These are phyloP conservation scores for Pollenia griseotomentosa DNA, from an alignment of 2,888 invertebrate genomes.

Conservation along the genomic window DNA sequence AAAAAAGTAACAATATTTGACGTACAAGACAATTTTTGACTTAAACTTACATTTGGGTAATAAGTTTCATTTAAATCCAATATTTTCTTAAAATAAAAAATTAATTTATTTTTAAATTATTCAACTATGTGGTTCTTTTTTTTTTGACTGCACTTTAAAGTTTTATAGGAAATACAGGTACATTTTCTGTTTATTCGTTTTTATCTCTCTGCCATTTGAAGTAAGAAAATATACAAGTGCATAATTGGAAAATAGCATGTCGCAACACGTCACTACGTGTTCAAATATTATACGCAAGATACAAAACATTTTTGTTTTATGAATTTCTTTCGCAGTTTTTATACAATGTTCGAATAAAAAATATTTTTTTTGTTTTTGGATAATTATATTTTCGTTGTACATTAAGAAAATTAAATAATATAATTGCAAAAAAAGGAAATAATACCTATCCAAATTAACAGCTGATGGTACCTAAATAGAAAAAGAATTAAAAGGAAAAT, in stretches of 20 bases:
- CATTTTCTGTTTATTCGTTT: conserved; percentile 4
- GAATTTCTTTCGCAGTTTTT: neutral
- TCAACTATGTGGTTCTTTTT: neutral
- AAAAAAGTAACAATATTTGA: too few relatives aligned
- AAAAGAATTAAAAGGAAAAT: too few relatives aligned
- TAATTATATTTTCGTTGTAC: conserved; percentile 11
- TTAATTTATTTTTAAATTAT: neutral
- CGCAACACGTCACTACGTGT: conserved; percentile 54
- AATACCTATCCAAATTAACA: neutral
- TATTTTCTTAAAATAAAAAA: too few relatives aligned
- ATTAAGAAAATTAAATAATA: conserved; percentile 11
- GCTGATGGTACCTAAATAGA: too few relatives aligned
- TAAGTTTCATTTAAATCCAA: too few relatives aligned
- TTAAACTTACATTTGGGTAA: too few relatives aligned
- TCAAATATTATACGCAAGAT: conserved; percentile 23
- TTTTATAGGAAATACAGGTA: conserved; percentile 10
- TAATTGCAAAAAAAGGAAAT: neutral
- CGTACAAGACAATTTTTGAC: too few relatives aligned
- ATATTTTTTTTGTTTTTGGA: neutral
- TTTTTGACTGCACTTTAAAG: neutral
- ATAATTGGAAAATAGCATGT: conserved; percentile 57
- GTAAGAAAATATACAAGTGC: conserved; percentile 9
- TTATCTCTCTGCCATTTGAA: neutral
- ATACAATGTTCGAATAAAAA: too few relatives aligned
- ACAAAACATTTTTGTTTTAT: conserved; percentile 4